Evolutionary conservation across 2,888 invertebrate species (phyloP).

Genomic region (Neoascia interrupta): DNA sequence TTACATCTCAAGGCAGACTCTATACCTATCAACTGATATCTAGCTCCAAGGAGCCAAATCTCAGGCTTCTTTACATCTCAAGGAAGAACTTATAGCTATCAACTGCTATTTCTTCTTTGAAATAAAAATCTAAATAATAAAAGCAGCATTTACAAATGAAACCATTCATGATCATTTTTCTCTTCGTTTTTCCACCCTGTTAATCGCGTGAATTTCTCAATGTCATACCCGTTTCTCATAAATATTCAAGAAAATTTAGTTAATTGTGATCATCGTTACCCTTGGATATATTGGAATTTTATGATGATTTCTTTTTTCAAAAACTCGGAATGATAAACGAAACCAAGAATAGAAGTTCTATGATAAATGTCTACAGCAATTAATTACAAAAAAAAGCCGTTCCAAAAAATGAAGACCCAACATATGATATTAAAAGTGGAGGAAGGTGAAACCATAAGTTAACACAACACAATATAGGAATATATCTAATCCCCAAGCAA

Average conservation of each 20-base stretch:
- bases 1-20: too few relatives aligned
- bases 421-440: conserved; percentile 6
- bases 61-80: too few relatives aligned
- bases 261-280: conserved; percentile 45
- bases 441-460: background rate
- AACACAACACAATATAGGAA: conserved; percentile 7
- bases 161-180: conserved; percentile 18
- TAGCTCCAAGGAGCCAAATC: too few relatives aligned
- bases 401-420: conserved; percentile 9
- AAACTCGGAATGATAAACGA: conserved; percentile 27
- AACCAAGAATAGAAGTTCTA: conserved; percentile 8
- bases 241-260: conserved; percentile 42
- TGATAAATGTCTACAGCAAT: conserved; percentile 42
- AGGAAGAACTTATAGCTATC: too few relatives aligned
- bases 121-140: too few relatives aligned
- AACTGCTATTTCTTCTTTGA: too few relatives aligned
- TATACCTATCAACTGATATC: too few relatives aligned
- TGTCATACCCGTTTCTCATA: conserved; percentile 43
- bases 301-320: conserved; percentile 46
- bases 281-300: conserved; percentile 44
- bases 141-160: conserved; percentile 4
- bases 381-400: conserved; percentile 33
- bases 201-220: conserved; percentile 42
- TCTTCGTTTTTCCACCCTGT: conserved; percentile 5
- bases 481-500: too few relatives aligned